Evolutionary conservation across 2,888 invertebrate genomes (phyloP), one percentile per base, ranked within the genome.

Genomic region (Tachina fera): DNA sequence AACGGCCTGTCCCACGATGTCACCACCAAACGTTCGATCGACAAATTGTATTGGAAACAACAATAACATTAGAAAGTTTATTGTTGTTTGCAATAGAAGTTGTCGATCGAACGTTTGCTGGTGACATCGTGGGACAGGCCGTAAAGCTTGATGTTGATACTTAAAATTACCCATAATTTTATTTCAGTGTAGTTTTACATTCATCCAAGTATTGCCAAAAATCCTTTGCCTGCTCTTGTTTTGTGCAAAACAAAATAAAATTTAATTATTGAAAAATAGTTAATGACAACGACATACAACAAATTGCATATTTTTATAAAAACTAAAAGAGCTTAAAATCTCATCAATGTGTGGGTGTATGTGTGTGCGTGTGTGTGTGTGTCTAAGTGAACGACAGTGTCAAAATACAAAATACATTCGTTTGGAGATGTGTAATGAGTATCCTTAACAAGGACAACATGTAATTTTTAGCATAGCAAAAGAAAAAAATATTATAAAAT

Each of bases 251-350:
- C 1, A 22, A 31, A 74, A 45, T 47, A 65, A 86, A 80, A 76
- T 80, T 58, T 83, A 83, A 86, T 86, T 86, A 86, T 83, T 86
- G 83, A 80, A 86, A 86, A 80, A 80, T 86, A 86, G 83, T 83
- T 79, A 86, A 86, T 82, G 79, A 76, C 82, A 86, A 79, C 71
- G 79, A 79, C 79, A 71, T 76, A 75, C 58, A 77, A 77, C 31
- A 77, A 65, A 86, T 70, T 75, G 22, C 22, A 31, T 31, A 16
- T 43, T 60, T 31, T 51, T 43, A 16, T 51, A 56, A 53, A 31
- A 49, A 68, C n/a, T 1, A 39, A 70, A 72, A 47, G 16, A 51
- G 22, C n/a, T 58, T 41, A 61, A 83, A 22, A 31, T 31, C 31
- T 6, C 31, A 31, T 6, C 16, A 19, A 16, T 51, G 51, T n/a